Base-by-base conservation (phyloP, 2,888 invertebrate species). In the Idaea aversata region DNA sequence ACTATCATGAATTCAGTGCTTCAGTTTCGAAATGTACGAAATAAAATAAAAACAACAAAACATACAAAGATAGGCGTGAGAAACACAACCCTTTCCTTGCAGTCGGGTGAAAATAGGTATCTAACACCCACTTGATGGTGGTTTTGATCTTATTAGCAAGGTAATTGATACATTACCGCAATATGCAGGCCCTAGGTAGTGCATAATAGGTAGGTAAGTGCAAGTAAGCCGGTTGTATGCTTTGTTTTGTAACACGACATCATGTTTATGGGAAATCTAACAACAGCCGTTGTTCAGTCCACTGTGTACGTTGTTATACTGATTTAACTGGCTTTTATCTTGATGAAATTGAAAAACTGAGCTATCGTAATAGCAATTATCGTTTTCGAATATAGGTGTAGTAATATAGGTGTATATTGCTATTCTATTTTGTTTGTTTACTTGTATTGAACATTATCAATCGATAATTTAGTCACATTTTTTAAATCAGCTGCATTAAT, bases 171-270 rank as follows among this genome's bases (percentile, higher is more conserved):
- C 4, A 47, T 47, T 47, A 47, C 47, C 47, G 47, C 5, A 47
- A 10, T 2, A 47, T 36, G 47, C 13, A 47, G 0, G 7, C 7
- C 13, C 5, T 47, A 47, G 7, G 13, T 47, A 47, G 47, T 47
- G 47, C 47, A 47, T 7, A 10, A 47, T 47, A 10, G 4, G 47
- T 47, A 47, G 6, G 47, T 47, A 47, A 47, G 47, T 47, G 47
- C 47, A 47, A 10, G 47, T 47, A 47, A 25, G 47, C 10, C 36
- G 7, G 47, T 13, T 47, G 10, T 5, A 47, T 13, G 47, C 47
- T 47, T 25, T 88, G 86, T 88, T 88, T 88, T 83, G 88, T 78
- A 86, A 87, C 74, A 82, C 75, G 80, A 82, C 80, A 80, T 83
- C 71, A 76, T 87, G 87, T 86, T 88, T 87, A 80, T 68, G 79